Evolutionary conservation across 1,140 invertebrate species (phyloP), one percentile per base, ranked within the genome.

Genomic region (Aleiodes sp.): DNA sequence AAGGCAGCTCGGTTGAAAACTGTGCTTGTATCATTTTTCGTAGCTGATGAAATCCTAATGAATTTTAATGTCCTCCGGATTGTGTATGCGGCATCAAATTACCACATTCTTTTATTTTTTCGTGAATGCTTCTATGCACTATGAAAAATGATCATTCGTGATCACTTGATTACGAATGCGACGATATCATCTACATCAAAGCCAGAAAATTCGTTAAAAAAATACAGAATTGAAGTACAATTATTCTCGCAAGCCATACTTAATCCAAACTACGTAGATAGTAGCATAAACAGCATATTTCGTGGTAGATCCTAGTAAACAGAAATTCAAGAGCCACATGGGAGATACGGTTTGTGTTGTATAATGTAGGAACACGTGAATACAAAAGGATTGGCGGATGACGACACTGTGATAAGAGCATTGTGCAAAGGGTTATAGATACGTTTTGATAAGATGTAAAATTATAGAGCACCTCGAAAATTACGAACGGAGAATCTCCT

Each of bases 381-480:
- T 24, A 64, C 62, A 64, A 64, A 41, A 39, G 62, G 37, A 64
- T 64, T 41, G 62, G n/a, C 35, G 19, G 26, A 64, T 64, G 62
- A 64, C 62, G 62, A 29, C 39, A 21, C n/a, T 4, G 60, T 26
- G 62, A 64, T 64, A 64, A n/a, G 46, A 1, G 35, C 60, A 39
- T 9, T 19, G 7, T 37, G 43, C 62, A 64, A 64, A 43, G 62
- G 24, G 12, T 19, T 56, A 24, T n/a, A 46, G 62, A 64, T 64
- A 46, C 37, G 33, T n/a, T n/a, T 19, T 8, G 24, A 64, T 52
- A 64, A 41, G 14, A 24, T 8, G 60, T 16, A 35, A 26, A 26
- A 24, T 6, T 10, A 56, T 56, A 10, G 26, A 56, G 46, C 12
- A 37, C 35, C 60, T 24, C 1, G 29, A 37, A n/a, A 33, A 62